phyloP scores from a whole-genome alignment of 2,113 vertebrate species.

The Apodemus sylvaticus region DNA sequence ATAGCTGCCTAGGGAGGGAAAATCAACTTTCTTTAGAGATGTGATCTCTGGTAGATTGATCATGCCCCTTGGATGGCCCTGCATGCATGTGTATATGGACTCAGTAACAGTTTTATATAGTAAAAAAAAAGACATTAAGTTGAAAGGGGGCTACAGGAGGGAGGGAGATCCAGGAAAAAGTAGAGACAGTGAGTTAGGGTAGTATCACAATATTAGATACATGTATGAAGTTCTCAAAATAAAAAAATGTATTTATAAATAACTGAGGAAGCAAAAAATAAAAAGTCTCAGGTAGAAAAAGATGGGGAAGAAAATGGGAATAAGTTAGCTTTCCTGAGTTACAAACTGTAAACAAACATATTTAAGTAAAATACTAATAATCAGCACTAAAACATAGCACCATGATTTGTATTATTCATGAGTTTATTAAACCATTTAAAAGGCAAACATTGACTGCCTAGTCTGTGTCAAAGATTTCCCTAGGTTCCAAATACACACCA shows the following conservation, averaged over 20 bases:
- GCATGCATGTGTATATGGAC: not conserved
- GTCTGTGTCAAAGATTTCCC: not conserved
- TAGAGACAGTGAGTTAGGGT: not conserved
- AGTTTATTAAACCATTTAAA: not conserved
- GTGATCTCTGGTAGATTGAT: not conserved
- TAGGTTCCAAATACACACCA: not conserved
- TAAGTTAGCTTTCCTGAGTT: not conserved
- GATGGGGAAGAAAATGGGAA: not conserved
- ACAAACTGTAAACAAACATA: not conserved
- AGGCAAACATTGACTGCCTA: not conserved
- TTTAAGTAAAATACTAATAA: conserved; percentile 18
- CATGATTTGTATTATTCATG: not conserved
- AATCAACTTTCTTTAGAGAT: not conserved
- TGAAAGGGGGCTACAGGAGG: not conserved
- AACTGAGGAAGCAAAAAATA: not conserved
- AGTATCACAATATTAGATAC: not conserved
- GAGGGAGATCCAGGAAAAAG: not conserved
- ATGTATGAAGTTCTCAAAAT: not conserved
- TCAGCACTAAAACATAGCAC: not conserved
- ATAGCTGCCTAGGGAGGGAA: not conserved
- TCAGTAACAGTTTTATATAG: not conserved
- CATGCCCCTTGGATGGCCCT: no score
- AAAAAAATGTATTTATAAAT: not conserved
- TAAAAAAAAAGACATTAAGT: not conserved
- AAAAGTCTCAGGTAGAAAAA: conserved; percentile 1